Conservation (phyloP, 2,888 invertebrate species). For the Acronicta aceris region DNA sequence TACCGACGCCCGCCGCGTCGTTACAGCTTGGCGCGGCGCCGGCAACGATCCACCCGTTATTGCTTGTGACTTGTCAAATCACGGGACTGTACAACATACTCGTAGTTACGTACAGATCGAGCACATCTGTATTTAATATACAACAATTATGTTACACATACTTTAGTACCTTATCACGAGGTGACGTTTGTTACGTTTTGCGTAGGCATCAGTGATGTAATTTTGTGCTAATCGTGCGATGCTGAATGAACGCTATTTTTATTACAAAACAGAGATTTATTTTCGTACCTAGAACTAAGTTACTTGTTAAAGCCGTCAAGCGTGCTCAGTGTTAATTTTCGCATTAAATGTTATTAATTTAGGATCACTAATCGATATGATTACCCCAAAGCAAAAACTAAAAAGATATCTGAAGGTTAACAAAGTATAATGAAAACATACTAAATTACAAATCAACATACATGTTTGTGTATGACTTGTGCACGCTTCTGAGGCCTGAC, state of each 20-base stretch:
- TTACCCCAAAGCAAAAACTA: background rate
- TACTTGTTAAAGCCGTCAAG: background rate
- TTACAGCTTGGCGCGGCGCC: constrained; percentile 69
- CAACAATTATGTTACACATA: constrained; percentile 67
- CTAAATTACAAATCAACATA: background rate
- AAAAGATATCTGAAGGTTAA: background rate
- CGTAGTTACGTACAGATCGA: constrained; percentile 52
- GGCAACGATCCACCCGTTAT: constrained; percentile 47
- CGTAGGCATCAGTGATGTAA: constrained; percentile 73
- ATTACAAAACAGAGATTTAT: constrained; percentile 45
- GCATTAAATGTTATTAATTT: background rate
- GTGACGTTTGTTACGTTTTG: constrained; percentile 67
- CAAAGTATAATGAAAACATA: constrained; percentile 17
- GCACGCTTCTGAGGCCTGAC: constrained; percentile 18
- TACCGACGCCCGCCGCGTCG: constrained; percentile 38
- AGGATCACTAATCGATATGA: background rate
- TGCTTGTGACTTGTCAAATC: constrained; percentile 56
- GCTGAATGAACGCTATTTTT: constrained; percentile 65
- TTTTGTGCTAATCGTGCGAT: constrained; percentile 64
- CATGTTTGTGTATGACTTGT: constrained; percentile 18
- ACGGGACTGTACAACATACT: constrained; percentile 68
- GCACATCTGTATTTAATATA: constrained; percentile 47
- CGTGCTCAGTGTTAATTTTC: background rate
- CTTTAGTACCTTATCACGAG: constrained; percentile 66
- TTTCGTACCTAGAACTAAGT: constrained; percentile 4